Percentiles rank a stretch among this genome's conserved stretches.
Conservation (phyloP, 1,140 invertebrate genomes). For the Drosophila kurseongensis region DNA sequence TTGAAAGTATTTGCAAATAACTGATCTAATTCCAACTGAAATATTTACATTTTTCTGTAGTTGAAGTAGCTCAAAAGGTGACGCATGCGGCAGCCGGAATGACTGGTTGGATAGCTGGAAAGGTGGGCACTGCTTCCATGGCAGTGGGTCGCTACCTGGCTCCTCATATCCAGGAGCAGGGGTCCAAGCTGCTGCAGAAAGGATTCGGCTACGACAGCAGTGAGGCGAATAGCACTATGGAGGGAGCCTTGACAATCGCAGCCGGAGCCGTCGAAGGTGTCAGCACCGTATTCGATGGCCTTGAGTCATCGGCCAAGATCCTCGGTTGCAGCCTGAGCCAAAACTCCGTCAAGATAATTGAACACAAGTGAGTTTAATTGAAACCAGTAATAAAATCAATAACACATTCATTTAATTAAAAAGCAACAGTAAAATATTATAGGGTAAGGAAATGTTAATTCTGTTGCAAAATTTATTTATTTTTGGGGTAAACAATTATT, state of each 20-base stretch:
- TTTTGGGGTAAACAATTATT: too few species aligned
- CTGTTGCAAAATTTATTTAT: too few species aligned
- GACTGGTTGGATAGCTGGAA: slow-evolving; percentile 87
- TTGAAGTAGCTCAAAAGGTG: slow-evolving; percentile 88
- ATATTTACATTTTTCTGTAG: neutral
- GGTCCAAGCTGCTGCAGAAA: slow-evolving; percentile 86
- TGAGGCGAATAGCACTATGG: slow-evolving; percentile 87
- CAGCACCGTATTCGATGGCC: slow-evolving; percentile 87
- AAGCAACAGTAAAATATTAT: too few species aligned
- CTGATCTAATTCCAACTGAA: too few species aligned
- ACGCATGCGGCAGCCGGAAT: slow-evolving; percentile 87
- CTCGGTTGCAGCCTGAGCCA: slow-evolving; percentile 88
- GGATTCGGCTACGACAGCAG: slow-evolving; percentile 85
- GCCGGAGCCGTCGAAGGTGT: slow-evolving; percentile 89
- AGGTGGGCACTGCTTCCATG: slow-evolving; percentile 88
- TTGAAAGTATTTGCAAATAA: too few species aligned
- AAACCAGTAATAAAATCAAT: neutral
- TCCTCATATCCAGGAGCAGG: slow-evolving; percentile 88
- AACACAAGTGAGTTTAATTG: slow-evolving; percentile 86
- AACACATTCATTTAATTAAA: too few species aligned
- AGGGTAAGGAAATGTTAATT: too few species aligned
- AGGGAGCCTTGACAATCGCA: slow-evolving; percentile 88
- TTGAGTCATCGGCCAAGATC: slow-evolving; percentile 89
- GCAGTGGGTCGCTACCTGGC: slow-evolving; percentile 87
- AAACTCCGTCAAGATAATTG: slow-evolving; percentile 89